Base-by-base conservation (phyloP, 2,113 vertebrate species). In the Macheiramphus alcinus region DNA sequence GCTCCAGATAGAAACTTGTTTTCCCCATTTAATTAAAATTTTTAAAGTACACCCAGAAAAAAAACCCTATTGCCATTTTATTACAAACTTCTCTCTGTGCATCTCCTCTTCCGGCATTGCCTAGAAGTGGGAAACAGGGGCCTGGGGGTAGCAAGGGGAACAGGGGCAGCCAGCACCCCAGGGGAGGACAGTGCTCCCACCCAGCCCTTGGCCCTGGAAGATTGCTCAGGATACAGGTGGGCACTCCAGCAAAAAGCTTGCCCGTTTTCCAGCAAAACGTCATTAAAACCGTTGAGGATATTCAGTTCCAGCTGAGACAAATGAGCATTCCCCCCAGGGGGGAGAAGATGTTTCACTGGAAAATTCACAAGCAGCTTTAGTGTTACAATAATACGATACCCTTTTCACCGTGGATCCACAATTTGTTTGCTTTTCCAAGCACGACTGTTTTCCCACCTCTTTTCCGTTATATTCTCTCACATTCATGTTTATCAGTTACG, bases 391-490 rank as follows among this genome's bases (percentile, higher is more conserved):
- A 79, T 8, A 84, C 3, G 3, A 45, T 43, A 36, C 22, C 19
- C 36, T 72, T 81, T 91, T 75, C 63, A 61, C 42, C 1, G 3
- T 0, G 4, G 55, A 78, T 67, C 36, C 8, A 13, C 55, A 50
- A 58, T 78, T 78, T 78, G 55, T 94, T 93, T 93, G 68, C 82
- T 94, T 94, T 91, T 75, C 84, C 66, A 80, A 85, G 76, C 84
- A 93, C 2, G 0, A 80, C 80, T 85, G 62, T 94, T 92, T 94
- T 27, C 65, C 79, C 66, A 70, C 88, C 58, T 94, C 74, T 95
- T 85, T 92, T 59, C 56, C 73, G 20, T 91, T 93, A n/a, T 23
- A 22, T 76, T 80, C 26, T 66, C 34, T 79, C 86, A 61, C 25
- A 56, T 75, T 72, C 66, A 1, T 36, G 45, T 95, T 94, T 94